Evolutionary conservation across 2,888 invertebrate genomes (phyloP), one percentile per base, ranked within the genome.

Genomic region (Apodemia zela): DNA sequence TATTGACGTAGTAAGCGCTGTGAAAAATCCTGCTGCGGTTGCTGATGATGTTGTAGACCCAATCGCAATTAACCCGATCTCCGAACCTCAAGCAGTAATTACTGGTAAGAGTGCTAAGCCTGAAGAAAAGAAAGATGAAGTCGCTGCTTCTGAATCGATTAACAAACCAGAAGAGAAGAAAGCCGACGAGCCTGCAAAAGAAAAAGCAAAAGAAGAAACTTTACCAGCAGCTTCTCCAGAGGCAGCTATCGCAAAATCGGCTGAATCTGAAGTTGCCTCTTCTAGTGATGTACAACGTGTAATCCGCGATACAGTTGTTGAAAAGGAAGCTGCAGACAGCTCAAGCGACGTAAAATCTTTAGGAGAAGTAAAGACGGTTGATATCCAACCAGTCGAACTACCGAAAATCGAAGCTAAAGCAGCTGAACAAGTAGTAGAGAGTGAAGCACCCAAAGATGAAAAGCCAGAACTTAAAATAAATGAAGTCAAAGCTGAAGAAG

Each of bases 271-370:
- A 35, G 66, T 65, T 6, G 69, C 65, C 54, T 69, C 60, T 10
- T 63, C 69, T 62, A 82, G 82, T 35, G 86, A 86, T 18, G 73
- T 73, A 54, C 72, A 82, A 17, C 78, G 88, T 47, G 85, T 89
- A 64, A 78, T 87, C 18, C 86, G 91, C 49, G 89, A 87, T 61
- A 85, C 88, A 8, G 79, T 84, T 29, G 84, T 82, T 63, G 86
- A 82, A 62, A 77, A 87, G 62, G 73, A 80, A 18, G 77, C 67
- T 3, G 59, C 63, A 17, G 69, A 71, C 59, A 60, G 6, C 59
- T n/a, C 67, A 51, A 67, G 63, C 38, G 69, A 72, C 63, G 64
- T 63, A 64, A 73, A 74, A 72, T 65, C 71, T 21, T 65, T 66
- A 7, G 67, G 62, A 29, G 71, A 73, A 49, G 61, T 60, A 11